Conservation (phyloP, 2,888 invertebrate genomes). For the Drosophila fungiperda region DNA sequence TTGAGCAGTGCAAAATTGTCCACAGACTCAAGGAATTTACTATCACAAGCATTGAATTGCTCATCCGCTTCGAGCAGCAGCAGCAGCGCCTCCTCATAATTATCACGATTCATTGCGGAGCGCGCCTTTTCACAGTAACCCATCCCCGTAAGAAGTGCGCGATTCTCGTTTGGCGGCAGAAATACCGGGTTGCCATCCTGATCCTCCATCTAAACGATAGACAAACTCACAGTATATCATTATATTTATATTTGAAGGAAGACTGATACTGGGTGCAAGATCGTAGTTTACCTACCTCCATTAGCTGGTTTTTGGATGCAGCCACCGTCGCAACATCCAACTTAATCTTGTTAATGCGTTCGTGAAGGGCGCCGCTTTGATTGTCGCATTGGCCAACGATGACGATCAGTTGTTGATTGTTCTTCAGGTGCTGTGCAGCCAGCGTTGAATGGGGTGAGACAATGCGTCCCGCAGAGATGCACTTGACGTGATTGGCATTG, state of each 20-base stretch:
- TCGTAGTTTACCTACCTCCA: conserved; percentile 67
- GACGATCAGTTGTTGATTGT: conserved; percentile 89
- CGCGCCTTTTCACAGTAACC: conserved; percentile 93
- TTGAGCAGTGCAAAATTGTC: conserved; percentile 94
- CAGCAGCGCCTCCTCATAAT: conserved; percentile 90
- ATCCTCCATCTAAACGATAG: conserved; percentile 88
- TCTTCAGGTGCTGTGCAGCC: conserved; percentile 88
- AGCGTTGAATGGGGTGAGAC: conserved; percentile 86
- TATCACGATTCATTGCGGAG: conserved; percentile 88
- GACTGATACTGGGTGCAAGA: not conserved
- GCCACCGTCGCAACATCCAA: conserved; percentile 87
- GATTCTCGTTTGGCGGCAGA: conserved; percentile 89
- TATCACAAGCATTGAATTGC: conserved; percentile 87
- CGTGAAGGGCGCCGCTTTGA: conserved; percentile 86
- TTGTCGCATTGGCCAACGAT: conserved; percentile 85
- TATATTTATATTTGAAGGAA: not conserved
- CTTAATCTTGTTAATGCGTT: conserved; percentile 86
- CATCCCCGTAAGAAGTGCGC: conserved; percentile 90
- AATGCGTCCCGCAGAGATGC: conserved; percentile 89
- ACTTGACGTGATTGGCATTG: conserved; percentile 87
- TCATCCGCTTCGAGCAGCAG: conserved; percentile 92
- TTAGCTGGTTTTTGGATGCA: conserved; percentile 82
- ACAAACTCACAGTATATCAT: no score
- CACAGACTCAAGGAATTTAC: conserved; percentile 87
- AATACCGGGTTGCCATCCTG: conserved; percentile 91